Base-by-base conservation (phyloP, 2,797 vertebrate genomes). In the Peromyscus aztecus region DNA sequence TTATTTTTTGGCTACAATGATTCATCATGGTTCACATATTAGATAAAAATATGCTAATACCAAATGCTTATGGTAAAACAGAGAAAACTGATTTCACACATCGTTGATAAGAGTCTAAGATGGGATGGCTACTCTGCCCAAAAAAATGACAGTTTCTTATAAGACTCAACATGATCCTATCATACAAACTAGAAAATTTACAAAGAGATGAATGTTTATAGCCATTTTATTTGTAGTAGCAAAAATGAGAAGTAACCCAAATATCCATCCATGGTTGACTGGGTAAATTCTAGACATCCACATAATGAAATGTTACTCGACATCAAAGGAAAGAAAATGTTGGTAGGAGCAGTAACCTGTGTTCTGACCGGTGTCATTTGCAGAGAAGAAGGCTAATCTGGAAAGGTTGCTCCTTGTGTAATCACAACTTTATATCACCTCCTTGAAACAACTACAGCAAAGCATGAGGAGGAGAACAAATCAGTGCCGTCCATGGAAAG, bases 341-440 rank as follows among this genome's bases (percentile, higher is more conserved):
- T 85, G 52, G 55, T 14, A 73, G 6, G 49, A 59, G 19, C 6
- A 59, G 80, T n/a, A 78, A 88, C 17, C n/a, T 90, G 71, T 57
- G 40, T 78, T 29, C 24, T 95, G 63, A 69, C 40, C 2, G 24
- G 12, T 61, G 40, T 89, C 76, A 95, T 90, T 88, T 4, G 80
- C 93, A 90, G 19, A 69, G 75, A 81, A 89, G 92, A 96, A 82
- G 11, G 37, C 92, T 12, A 69, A 17, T 57, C 55, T 95, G 49
- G 37, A 65, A 94, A 94, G 23, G 21, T 65, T 86, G 27, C 0
- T 24, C 52, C 27, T 37, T n/a, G 0, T 83, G 17, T 73, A 46
- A 86, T 57, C 88, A 0, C 29, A 90, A 69, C 46, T 91, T 61
- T 94, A 80, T 63, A 24, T 84, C 89, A 89, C 19, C 9, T 63